Percentiles rank a stretch among this genome's conserved stretches.
Evolutionary conservation across 2,113 vertebrate species (phyloP).

Genomic region (Cheirogaleus medius): DNA sequence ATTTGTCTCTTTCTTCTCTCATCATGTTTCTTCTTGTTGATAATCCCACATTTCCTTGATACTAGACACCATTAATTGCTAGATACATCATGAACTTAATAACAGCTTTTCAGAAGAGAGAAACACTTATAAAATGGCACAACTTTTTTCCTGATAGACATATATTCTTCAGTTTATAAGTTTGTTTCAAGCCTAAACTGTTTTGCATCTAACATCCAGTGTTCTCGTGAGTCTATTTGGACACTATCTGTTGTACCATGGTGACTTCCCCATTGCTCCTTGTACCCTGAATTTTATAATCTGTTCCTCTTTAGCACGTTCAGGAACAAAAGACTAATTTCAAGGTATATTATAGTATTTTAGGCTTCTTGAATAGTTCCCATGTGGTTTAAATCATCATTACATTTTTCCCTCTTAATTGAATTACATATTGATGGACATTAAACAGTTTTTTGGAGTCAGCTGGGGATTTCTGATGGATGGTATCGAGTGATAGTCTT

Average conservation of each 20-base stretch:
- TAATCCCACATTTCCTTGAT: background rate
- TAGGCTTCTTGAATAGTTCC: background rate
- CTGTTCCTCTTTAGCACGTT: background rate
- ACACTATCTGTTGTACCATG: background rate
- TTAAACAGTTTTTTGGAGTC: background rate
- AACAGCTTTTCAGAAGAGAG: conserved; percentile 26
- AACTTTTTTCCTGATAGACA: background rate
- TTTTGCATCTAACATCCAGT: background rate
- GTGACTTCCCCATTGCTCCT: background rate
- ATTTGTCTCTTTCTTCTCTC: background rate
- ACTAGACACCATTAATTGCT: background rate
- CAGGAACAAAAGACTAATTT: background rate
- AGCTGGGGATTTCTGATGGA: background rate
- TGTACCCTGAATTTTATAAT: background rate
- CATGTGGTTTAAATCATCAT: background rate
- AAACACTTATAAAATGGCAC: background rate
- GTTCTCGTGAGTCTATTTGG: background rate
- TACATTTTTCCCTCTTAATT: background rate
- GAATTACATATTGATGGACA: background rate
- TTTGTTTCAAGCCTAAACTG: background rate
- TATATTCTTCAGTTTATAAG: background rate
- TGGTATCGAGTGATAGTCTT: background rate
- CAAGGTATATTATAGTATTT: background rate
- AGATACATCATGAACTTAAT: background rate
- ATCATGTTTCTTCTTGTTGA: background rate